Conservation (phyloP, 2,113 vertebrate genomes). For the western clawed frog (Xenopus tropicalis) region DNA sequence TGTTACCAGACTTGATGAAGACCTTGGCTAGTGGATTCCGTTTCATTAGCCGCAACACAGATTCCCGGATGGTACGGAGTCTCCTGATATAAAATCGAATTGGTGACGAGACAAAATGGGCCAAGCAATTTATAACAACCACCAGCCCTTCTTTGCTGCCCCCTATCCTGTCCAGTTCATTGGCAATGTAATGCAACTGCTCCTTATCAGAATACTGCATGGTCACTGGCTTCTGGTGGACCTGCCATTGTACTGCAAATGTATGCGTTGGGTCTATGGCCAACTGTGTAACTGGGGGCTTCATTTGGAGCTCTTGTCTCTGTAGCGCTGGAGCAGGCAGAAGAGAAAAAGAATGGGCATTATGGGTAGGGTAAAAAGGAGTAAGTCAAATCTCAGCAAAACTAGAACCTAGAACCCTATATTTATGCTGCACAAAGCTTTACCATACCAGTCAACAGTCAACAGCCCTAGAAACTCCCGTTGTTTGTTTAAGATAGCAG, state of each 20-base stretch:
- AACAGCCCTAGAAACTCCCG: no score
- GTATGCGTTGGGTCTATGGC: constrained; percentile 36
- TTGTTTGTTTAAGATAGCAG: no score
- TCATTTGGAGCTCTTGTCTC: no score
- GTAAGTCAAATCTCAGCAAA: no score
- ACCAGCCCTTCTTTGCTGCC: constrained; percentile 36
- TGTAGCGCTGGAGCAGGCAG: no score
- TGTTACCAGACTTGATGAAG: constrained; percentile 49
- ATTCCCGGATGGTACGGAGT: constrained; percentile 35
- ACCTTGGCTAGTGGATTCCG: constrained; percentile 36
- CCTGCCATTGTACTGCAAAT: constrained; percentile 40
- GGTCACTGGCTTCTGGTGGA: constrained; percentile 44
- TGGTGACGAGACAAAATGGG: constrained; percentile 44
- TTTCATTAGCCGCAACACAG: constrained; percentile 36
- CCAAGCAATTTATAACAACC: constrained; percentile 42
- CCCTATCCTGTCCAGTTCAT: constrained; percentile 43
- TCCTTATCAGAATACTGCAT: constrained; percentile 19
- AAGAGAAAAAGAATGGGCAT: no score
- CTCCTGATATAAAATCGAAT: constrained; percentile 23
- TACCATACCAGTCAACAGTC: no score
- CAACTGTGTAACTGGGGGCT: constrained; percentile 23
- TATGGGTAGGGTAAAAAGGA: no score
- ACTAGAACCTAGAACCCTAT: no score
- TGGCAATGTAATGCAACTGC: constrained; percentile 45
- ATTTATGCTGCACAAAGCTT: no score